A percentile compares a stretch with the other conserved stretches of the same genome.
Evolutionary conservation across 1,140 invertebrate genomes (phyloP).

Genomic region (Drosophila lacteicornis): DNA sequence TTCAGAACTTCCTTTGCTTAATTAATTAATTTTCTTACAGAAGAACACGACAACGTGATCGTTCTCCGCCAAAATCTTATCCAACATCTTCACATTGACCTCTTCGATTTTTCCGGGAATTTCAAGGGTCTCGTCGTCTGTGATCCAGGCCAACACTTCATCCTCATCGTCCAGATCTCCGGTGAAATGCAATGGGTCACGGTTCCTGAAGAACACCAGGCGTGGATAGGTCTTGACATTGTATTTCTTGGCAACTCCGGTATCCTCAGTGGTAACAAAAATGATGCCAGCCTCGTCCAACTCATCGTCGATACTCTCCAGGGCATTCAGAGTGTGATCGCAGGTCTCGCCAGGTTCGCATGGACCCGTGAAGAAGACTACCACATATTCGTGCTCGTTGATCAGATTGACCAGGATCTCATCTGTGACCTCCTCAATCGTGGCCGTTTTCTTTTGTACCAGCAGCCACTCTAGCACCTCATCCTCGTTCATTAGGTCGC

Average conservation of each 20-base stretch:
- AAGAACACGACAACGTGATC: slow-evolving; percentile 96
- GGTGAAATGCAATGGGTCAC: slow-evolving; percentile 90
- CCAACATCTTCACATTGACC: slow-evolving; percentile 95
- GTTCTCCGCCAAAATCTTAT: slow-evolving; percentile 94
- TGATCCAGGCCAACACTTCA: slow-evolving; percentile 95
- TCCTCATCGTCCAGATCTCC: slow-evolving; percentile 96
- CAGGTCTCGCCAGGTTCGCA: slow-evolving; percentile 95
- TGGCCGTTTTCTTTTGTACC: slow-evolving; percentile 95
- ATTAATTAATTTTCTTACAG: slow-evolving; percentile 88
- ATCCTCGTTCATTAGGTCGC: slow-evolving; percentile 95
- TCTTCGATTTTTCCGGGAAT: slow-evolving; percentile 97
- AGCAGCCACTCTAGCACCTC: slow-evolving; percentile 96
- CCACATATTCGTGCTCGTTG: slow-evolving; percentile 96
- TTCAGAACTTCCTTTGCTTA: too few species aligned
- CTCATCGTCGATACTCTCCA: slow-evolving; percentile 97
- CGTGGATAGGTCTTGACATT: slow-evolving; percentile 94
- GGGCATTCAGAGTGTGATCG: slow-evolving; percentile 92
- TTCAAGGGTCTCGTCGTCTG: slow-evolving; percentile 95
- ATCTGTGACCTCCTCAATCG: slow-evolving; percentile 97
- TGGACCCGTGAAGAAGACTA: slow-evolving; percentile 96
- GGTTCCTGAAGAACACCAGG: slow-evolving; percentile 96
- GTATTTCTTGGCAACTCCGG: slow-evolving; percentile 92
- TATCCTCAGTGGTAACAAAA: slow-evolving; percentile 96
- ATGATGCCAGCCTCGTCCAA: slow-evolving; percentile 96
- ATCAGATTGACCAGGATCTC: slow-evolving; percentile 95